Evolutionary conservation across 1,140 invertebrate species (phyloP).

Genomic region (Drosophila paulistorum): DNA sequence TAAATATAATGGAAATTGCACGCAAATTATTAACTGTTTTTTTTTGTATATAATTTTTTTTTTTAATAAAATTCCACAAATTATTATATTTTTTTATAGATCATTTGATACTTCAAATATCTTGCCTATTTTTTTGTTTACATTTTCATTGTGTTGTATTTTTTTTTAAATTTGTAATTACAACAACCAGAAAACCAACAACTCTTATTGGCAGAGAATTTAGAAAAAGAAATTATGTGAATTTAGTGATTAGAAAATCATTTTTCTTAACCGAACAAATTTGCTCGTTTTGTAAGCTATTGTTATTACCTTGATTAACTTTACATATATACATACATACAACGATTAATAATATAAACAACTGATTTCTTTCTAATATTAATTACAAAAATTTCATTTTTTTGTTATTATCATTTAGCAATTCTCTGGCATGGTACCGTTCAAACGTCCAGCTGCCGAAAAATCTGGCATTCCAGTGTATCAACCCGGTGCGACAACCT

Average conservation of each 20-base stretch:
- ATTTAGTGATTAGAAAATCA: neutral
- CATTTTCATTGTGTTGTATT: neutral
- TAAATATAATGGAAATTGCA: neutral
- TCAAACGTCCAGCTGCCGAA: conserved; percentile 96
- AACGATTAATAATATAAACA: neutral
- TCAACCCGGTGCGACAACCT: conserved; percentile 94
- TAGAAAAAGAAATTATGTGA: neutral
- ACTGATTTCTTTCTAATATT: neutral
- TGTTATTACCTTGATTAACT: conserved; percentile 43
- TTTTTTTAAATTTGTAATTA: neutral
- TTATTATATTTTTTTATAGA: neutral
- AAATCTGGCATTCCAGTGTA: conserved; percentile 98
- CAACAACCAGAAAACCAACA: neutral
- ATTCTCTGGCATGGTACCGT: conserved; percentile 96
- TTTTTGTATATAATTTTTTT: neutral
- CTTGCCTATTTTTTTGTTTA: neutral
- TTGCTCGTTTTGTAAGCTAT: conserved; percentile 68
- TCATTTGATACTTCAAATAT: neutral
- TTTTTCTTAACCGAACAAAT: neutral
- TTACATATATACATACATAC: neutral
- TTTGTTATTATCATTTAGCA: conserved; percentile 85
- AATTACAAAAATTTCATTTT: conserved; percentile 5
- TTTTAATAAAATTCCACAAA: neutral
- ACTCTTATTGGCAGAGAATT: conserved; percentile 1
- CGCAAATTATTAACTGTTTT: neutral